A percentile compares a stretch with the other conserved stretches of the same genome.
Conservation (phyloP, 2,113 vertebrate genomes). For the Anoura caudifer region DNA sequence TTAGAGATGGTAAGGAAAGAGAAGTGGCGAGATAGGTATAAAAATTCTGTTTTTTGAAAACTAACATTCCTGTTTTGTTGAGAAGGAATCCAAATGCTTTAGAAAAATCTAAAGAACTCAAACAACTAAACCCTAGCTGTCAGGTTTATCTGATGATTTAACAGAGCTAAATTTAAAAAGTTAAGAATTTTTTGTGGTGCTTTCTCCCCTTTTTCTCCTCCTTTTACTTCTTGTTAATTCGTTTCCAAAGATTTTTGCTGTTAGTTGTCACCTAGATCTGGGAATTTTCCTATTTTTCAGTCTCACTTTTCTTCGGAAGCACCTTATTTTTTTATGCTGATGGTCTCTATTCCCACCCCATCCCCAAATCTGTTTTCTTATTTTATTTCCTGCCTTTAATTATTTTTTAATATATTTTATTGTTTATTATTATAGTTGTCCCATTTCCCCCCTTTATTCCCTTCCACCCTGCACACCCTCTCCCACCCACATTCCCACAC, state of each 20-base stretch:
- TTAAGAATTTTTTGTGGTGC: background rate
- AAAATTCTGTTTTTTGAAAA: background rate
- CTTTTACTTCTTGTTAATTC: background rate
- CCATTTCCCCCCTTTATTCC: too few relatives aligned
- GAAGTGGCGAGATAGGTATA: background rate
- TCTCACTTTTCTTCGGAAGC: background rate
- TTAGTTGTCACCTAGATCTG: background rate
- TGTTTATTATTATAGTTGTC: too few relatives aligned
- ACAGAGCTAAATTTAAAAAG: background rate
- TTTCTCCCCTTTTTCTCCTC: background rate
- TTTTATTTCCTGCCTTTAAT: background rate
- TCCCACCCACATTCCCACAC: too few relatives aligned
- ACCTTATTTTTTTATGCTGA: background rate
- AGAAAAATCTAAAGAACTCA: background rate
- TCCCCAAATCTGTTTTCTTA: background rate
- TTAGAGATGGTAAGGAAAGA: background rate
- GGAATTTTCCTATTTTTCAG: background rate
- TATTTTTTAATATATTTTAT: background rate
- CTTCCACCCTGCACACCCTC: too few relatives aligned
- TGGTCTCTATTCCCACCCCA: background rate
- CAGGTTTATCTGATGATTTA: background rate
- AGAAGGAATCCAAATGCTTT: background rate
- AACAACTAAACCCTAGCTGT: background rate
- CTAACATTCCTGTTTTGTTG: background rate
- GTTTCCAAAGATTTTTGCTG: background rate